phyloP scores from a whole-genome alignment of 2,797 vertebrate species.

The Furcifer pardalis region DNA sequence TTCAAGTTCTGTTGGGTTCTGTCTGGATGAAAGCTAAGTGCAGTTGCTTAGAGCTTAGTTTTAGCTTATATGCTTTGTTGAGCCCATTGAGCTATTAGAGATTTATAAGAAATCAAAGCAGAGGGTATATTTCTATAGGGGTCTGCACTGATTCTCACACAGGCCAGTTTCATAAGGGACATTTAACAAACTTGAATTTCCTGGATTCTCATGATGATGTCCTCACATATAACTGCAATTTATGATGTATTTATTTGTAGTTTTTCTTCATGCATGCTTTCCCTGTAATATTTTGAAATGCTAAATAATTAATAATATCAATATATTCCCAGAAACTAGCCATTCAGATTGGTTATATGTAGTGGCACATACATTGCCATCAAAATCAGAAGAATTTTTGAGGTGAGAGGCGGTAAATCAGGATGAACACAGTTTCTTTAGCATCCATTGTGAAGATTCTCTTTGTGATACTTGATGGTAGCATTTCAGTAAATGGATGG shows the following conservation, averaged over 20 bases:
- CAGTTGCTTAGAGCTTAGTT: neutral
- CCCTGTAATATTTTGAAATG: neutral
- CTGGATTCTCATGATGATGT: neutral
- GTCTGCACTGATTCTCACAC: neutral
- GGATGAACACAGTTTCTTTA: constrained; percentile 5
- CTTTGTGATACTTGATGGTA: neutral
- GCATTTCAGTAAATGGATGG: neutral
- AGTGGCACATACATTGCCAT: neutral
- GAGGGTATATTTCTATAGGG: neutral
- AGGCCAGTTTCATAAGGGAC: constrained; percentile 10
- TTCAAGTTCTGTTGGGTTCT: neutral
- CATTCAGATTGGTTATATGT: neutral
- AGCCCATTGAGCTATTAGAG: rapidly evolving
- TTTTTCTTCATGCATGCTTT: neutral
- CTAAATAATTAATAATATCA: neutral
- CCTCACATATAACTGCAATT: neutral
- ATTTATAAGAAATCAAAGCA: neutral
- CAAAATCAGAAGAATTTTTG: neutral
- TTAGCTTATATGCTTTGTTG: neutral
- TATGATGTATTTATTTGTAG: neutral
- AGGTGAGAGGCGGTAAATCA: neutral
- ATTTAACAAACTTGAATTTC: neutral
- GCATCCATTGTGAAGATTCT: neutral
- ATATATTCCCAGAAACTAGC: neutral
- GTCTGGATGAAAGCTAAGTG: neutral